These are phyloP conservation scores for Tigriopus californicus DNA, from an alignment of 2,888 invertebrate genomes.

Conservation along the genomic window DNA sequence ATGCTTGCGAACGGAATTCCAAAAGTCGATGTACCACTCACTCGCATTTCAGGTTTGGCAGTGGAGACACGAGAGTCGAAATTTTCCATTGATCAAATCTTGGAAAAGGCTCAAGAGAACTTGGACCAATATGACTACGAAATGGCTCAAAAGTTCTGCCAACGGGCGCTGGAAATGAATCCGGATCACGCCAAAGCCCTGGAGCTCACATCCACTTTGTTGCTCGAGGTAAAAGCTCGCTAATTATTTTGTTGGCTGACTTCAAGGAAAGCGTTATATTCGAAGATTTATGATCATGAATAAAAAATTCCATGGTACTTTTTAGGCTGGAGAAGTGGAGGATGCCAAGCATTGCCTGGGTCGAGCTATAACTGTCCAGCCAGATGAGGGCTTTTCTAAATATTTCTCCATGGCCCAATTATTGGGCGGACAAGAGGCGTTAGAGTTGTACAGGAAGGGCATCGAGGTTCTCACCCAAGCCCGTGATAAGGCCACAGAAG, in stretches of 20 bases:
- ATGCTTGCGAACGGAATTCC: too few relatives aligned
- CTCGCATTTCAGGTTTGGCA: too few relatives aligned
- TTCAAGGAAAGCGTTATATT: not conserved
- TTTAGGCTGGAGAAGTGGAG: conserved; percentile 27
- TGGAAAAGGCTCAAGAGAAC: not conserved
- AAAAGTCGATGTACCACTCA: too few relatives aligned
- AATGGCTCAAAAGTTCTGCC: not conserved
- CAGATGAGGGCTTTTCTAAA: conserved; percentile 28
- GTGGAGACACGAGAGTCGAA: not conserved
- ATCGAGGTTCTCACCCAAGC: conserved; percentile 26
- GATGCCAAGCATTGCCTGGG: conserved; percentile 23
- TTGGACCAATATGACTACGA: not conserved
- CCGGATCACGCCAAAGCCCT: conserved; percentile 2
- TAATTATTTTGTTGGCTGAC: not conserved
- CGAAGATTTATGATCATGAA: not conserved
- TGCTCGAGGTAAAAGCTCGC: not conserved
- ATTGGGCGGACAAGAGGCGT: conserved; percentile 26
- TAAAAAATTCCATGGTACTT: not conserved
- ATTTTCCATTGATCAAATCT: not conserved
- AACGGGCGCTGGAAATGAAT: not conserved
- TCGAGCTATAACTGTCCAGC: conserved; percentile 25
- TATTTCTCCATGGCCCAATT: conserved; percentile 31
- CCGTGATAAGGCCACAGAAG: not conserved
- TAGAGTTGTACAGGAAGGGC: conserved; percentile 28
- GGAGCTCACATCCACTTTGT: conserved; percentile 1